phyloP scores from a whole-genome alignment of 2,113 vertebrate species.

The Cercocebus atys region DNA sequence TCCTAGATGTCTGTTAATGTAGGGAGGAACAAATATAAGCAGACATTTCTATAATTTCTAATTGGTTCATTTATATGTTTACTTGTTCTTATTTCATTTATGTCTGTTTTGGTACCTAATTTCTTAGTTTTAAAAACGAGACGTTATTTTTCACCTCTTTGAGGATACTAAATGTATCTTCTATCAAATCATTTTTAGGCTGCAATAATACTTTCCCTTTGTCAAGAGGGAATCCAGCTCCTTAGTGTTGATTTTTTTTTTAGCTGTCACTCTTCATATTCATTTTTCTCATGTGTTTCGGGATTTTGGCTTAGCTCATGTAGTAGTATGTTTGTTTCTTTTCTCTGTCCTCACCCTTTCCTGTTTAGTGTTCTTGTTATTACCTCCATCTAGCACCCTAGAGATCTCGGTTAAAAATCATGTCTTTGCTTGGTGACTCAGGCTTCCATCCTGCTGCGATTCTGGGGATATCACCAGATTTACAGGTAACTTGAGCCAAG shows the following conservation, averaged over 20 bases:
- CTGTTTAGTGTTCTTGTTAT: not conserved
- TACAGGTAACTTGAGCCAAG: not conserved
- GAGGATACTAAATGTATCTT: not conserved
- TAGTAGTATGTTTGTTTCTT: not conserved
- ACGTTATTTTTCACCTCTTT: slow-evolving; percentile 1
- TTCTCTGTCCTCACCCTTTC: not conserved
- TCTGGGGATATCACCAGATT: not conserved
- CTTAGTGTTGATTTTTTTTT: not conserved
- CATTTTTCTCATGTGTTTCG: not conserved
- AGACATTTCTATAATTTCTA: not conserved
- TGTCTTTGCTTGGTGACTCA: not conserved
- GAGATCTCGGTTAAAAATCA: not conserved
- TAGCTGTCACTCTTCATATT: not conserved
- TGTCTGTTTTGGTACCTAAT: not conserved
- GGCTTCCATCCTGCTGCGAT: not conserved
- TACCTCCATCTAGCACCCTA: not conserved
- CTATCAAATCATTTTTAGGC: slow-evolving; percentile 27
- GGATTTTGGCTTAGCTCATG: slow-evolving; percentile 19
- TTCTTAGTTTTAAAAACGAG: not conserved
- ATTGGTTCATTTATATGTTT: slow-evolving; percentile 7
- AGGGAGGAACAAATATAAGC: not conserved
- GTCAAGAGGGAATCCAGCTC: not conserved
- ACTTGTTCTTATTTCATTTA: slow-evolving; percentile 14
- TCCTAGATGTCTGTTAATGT: not conserved
- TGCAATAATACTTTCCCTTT: slow-evolving; percentile 6